A percentile compares a stretch with the other conserved stretches of the same genome.
Evolutionary conservation across 2,113 vertebrate genomes (phyloP).

Genomic region (Plestiodon gilberti): DNA sequence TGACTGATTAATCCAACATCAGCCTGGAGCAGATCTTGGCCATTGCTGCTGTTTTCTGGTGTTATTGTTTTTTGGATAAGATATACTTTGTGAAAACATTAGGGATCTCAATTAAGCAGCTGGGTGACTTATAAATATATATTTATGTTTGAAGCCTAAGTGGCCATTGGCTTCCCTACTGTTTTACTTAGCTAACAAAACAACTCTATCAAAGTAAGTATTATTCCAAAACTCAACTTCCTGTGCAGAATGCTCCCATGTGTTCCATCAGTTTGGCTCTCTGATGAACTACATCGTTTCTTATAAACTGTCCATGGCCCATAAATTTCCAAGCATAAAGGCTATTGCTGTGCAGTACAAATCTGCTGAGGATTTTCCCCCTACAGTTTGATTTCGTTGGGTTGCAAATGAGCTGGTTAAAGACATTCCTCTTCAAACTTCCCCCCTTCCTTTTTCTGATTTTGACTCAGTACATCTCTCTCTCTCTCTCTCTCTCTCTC

Average conservation of each 20-base stretch:
- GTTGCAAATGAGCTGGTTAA: conserved; percentile 68
- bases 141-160: conserved; percentile 88
- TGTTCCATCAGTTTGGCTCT: conserved; percentile 86
- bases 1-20: conserved; percentile 70
- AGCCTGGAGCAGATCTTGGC: conserved; percentile 51
- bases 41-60: conserved; percentile 66
- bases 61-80: conserved; percentile 65
- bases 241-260: conserved; percentile 86
- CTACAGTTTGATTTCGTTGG: conserved; percentile 75
- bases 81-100: conserved; percentile 75
- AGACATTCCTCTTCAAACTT: conserved; percentile 65
- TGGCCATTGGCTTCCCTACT: conserved; percentile 90
- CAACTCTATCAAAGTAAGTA: conserved; percentile 91
- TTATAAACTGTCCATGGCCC: conserved; percentile 95
- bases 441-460: conserved; percentile 1
- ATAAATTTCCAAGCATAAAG: conserved; percentile 93
- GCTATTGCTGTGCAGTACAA: conserved; percentile 84
- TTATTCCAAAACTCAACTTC: conserved; percentile 94
- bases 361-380: conserved; percentile 81
- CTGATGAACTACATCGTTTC: conserved; percentile 93
- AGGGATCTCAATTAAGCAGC: conserved; percentile 82
- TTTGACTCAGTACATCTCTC: conserved; percentile 23
- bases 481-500: not conserved
- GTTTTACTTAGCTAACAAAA: conserved; percentile 91
- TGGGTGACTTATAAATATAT: conserved; percentile 86